phyloP scores from a whole-genome alignment of 2,888 invertebrate genomes.

The Sialis lutaria region DNA sequence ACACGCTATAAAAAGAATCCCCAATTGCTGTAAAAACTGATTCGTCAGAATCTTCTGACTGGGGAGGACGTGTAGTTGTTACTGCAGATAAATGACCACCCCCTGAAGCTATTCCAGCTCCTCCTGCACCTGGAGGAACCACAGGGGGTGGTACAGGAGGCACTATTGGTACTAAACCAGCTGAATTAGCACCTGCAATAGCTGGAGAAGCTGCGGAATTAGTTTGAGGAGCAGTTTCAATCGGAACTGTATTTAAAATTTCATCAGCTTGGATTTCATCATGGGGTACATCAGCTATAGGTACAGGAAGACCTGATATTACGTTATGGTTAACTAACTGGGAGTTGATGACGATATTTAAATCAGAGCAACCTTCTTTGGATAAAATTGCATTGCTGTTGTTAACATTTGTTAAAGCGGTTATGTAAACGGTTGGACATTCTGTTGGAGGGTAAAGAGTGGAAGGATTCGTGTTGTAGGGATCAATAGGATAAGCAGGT shows the following conservation, averaged over 20 bases:
- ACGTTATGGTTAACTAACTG: slow-evolving; percentile 43
- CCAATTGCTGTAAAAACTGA: slow-evolving; percentile 29
- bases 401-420: slow-evolving; percentile 30
- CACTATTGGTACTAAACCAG: too few relatives aligned
- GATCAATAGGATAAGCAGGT: too few relatives aligned
- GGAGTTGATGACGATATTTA: slow-evolving; percentile 52
- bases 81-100: slow-evolving; percentile 9
- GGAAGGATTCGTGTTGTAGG: too few relatives aligned
- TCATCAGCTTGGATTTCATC: slow-evolving; percentile 6
- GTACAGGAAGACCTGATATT: slow-evolving; percentile 14
- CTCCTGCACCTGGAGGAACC: slow-evolving; percentile 9
- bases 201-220: slow-evolving; percentile 10
- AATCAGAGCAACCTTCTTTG: slow-evolving; percentile 48
- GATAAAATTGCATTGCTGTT: slow-evolving; percentile 25
- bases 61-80: slow-evolving; percentile 11
- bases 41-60: slow-evolving; percentile 31
- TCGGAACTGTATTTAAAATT: slow-evolving; percentile 7
- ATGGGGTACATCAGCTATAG: slow-evolving; percentile 6
- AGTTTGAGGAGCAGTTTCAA: slow-evolving; percentile 11
- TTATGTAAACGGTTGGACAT: slow-evolving; percentile 38
- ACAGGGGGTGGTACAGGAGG: slow-evolving; percentile 11
- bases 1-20: slow-evolving; percentile 30
- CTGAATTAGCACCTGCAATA: slow-evolving; percentile 6
- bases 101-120: neutral
- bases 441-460: neutral